These are phyloP conservation scores for Mesodorylaimus sp. DNA, from an alignment of 2,888 invertebrate species.

Conservation along the genomic window DNA sequence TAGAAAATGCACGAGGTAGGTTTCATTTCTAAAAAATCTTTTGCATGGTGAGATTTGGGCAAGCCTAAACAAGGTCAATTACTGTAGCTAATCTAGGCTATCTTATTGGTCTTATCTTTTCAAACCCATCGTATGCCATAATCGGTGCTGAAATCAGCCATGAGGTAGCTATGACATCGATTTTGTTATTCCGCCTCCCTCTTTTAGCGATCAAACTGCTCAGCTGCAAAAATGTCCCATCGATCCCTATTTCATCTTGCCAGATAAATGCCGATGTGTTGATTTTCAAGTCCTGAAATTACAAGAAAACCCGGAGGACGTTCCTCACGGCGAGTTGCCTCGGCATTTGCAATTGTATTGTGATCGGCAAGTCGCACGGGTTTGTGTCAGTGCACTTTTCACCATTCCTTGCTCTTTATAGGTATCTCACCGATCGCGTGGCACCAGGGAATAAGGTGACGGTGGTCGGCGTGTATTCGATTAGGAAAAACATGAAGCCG, in stretches of 20 bases:
- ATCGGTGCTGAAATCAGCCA: too few species aligned
- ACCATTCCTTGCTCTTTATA: slow-evolving; percentile 17
- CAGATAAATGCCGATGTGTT: slow-evolving; percentile 88
- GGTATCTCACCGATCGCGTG: slow-evolving; percentile 70
- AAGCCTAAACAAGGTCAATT: too few species aligned
- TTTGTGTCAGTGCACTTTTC: background rate
- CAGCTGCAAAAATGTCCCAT: slow-evolving; percentile 66
- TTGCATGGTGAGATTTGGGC: too few species aligned
- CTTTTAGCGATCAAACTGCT: slow-evolving; percentile 71
- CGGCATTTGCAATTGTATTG: slow-evolving; percentile 82
- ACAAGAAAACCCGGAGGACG: slow-evolving; percentile 42
- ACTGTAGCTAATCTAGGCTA: too few species aligned
- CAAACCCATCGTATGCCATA: background rate
- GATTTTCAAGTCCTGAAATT: slow-evolving; percentile 84
- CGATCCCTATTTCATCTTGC: slow-evolving; percentile 93
- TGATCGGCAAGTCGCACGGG: slow-evolving; percentile 47
- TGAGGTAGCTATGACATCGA: too few species aligned
- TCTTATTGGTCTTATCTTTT: slow-evolving; percentile 9
- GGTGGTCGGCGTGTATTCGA: slow-evolving; percentile 84
- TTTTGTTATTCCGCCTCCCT: too few species aligned
- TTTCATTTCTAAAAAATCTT: too few species aligned
- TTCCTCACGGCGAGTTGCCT: slow-evolving; percentile 93
- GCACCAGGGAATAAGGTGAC: slow-evolving; percentile 82
- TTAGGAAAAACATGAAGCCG: too few species aligned
- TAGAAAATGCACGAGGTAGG: slow-evolving; percentile 74